A percentile compares a stretch with the other conserved stretches of the same genome.
These are phyloP conservation scores for Hyperoplus lanceolatus DNA, from an alignment of 2,797 vertebrate species.

Conservation along the genomic window DNA sequence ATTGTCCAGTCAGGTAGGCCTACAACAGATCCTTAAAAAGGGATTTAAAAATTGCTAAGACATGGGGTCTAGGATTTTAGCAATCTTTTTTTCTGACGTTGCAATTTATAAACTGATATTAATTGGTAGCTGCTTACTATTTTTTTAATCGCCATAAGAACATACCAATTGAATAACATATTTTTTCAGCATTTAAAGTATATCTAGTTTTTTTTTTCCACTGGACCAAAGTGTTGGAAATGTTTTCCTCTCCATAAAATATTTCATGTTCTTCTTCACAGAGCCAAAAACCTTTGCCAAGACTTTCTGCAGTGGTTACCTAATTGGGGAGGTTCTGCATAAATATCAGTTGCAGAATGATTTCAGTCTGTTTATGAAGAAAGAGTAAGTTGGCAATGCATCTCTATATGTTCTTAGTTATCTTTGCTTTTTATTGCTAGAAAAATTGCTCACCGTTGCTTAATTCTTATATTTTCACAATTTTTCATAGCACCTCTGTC, in stretches of 20 bases:
- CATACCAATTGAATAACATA: too few relatives aligned
- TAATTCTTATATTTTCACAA: not conserved
- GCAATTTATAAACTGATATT: too few relatives aligned
- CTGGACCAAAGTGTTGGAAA: not conserved
- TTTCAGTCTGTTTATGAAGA: constrained; percentile 91
- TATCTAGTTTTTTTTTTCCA: too few relatives aligned
- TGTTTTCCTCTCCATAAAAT: not conserved
- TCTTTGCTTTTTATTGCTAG: not conserved
- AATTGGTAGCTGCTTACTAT: too few relatives aligned
- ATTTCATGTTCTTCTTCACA: constrained; percentile 65
- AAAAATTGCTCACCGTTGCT: not conserved
- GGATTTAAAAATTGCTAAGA: too few relatives aligned
- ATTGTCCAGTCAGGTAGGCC: not conserved
- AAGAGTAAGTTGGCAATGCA: constrained; percentile 84
- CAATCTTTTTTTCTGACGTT: too few relatives aligned
- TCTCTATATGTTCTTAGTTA: not conserved
- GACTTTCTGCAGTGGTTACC: constrained; percentile 92
- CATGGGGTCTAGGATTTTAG: too few relatives aligned
- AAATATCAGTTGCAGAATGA: constrained; percentile 93
- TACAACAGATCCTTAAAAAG: not conserved
- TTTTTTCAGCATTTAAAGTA: too few relatives aligned
- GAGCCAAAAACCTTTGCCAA: constrained; percentile 88
- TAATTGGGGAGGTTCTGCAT: constrained; percentile 93
- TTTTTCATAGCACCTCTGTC: constrained; percentile 77
- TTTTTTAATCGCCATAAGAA: too few relatives aligned